Evolutionary conservation across 2,797 vertebrate species (phyloP), one percentile per base, ranked within the genome.

Genomic region (Halcyon leucocephala): DNA sequence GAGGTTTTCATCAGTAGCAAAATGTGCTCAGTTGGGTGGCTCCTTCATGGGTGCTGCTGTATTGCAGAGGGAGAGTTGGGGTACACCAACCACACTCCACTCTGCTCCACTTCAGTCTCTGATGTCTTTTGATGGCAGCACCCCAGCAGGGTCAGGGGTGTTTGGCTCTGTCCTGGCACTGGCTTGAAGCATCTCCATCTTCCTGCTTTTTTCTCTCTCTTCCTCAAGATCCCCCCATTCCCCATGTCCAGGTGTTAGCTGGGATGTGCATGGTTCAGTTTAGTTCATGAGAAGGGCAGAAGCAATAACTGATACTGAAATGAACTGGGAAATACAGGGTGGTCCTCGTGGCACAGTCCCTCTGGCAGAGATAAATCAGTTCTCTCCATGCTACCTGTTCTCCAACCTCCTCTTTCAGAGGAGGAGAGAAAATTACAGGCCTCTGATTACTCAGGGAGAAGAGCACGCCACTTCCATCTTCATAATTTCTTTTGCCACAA

Each of bases 361-460:
- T 87, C 67, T 0, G 5, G 80, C 89, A 88, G 72, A 93, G 72
- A 78, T 69, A 73, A 62, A 91, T 73, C 69, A 42, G 57, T 6
- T 22, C 73, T 90, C 87, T 94, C 82, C 41, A 31, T 91, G 76
- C 55, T 57, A 58, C 29, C 67, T 78, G 31, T 8, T 61, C 88
- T 92, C 58, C 76, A 67, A 16, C 64, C 85, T 52, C 33, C 58
- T 81, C 64, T 80, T 70, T 82, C 86, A 52, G 57, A 67, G 81
- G 24, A 89, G 67, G 9, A 78, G 44, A 49, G 86, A 86, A 97
- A 95, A 96, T 96, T 76, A 89, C 86, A 86, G 79, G 33, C 82
- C 76, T 92, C 92, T 96, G 94, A 96, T 97, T 96, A 91, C 84
- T 87, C 65, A 48, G 57, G 79, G 79, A 94, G 84, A 95, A 64